Conservation (phyloP, 1,140 invertebrate species). For the Atta cephalotes region DNA sequence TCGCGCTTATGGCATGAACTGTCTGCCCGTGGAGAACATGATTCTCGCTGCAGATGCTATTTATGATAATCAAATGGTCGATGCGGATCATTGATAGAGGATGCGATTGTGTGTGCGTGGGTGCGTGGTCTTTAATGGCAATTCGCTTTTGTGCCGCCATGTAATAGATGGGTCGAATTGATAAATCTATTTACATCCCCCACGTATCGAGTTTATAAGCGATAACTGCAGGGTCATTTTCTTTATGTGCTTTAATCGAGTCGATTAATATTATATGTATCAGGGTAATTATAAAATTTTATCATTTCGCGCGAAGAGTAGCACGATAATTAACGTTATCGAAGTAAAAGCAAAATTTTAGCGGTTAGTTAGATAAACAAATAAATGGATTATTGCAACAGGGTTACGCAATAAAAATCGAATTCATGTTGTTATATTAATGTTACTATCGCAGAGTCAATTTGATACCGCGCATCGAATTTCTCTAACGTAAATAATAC, state of each 20-base stretch:
- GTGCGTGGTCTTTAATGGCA: conserved; percentile 18
- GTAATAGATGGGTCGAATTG: conserved; percentile 48
- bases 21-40: conserved; percentile 29
- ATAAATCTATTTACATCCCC: conserved; percentile 44
- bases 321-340: conserved; percentile 31
- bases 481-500: conserved; percentile 39
- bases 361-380: neutral
- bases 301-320: neutral
- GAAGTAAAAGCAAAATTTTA: conserved; percentile 35
- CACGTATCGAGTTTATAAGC: neutral
- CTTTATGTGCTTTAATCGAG: conserved; percentile 15
- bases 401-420: conserved; percentile 37
- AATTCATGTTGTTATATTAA: neutral
- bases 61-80: conserved; percentile 52
- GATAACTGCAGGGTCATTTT: neutral
- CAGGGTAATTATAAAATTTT: conserved; percentile 27
- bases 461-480: conserved; percentile 45
- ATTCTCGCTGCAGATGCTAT: conserved; percentile 46
- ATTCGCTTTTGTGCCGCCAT: conserved; percentile 19
- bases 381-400: conserved; percentile 20
- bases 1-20: conserved; percentile 42
- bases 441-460: neutral
- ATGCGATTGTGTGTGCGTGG: conserved; percentile 8
- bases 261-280: conserved; percentile 9
- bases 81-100: conserved; percentile 23